phyloP scores from a whole-genome alignment of 2,888 invertebrate genomes.

The Tetanocera ferruginea region DNA sequence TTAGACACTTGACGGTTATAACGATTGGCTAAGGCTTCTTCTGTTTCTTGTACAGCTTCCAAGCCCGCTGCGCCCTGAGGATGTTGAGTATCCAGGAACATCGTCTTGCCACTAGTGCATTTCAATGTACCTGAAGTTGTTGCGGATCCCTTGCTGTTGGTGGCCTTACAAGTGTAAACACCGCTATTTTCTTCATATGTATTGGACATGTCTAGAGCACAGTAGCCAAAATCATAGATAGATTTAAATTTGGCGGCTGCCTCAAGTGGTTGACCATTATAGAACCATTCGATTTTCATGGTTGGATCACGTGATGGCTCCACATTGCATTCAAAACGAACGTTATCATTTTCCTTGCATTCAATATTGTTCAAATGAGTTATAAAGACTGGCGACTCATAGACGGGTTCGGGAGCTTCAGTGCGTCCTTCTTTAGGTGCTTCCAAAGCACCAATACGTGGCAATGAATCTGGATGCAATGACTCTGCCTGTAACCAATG shows the following conservation, averaged over 20 bases:
- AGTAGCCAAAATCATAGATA: conserved; percentile 96
- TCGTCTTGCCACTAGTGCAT: conserved; percentile 83
- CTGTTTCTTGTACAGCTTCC: conserved; percentile 90
- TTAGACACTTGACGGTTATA: conserved; percentile 78
- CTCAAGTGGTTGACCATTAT: conserved; percentile 90
- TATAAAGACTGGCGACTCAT: conserved; percentile 89
- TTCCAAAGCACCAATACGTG: conserved; percentile 88
- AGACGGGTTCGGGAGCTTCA: conserved; percentile 82
- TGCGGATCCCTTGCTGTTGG: conserved; percentile 89
- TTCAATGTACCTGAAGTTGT: conserved; percentile 90
- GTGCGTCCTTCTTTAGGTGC: conserved; percentile 78
- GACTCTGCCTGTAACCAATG: conserved; percentile 91
- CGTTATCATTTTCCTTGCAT: conserved; percentile 88
- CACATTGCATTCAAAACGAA: conserved; percentile 92
- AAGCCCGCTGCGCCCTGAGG: conserved; percentile 93
- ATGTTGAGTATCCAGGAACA: conserved; percentile 92
- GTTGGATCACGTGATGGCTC: conserved; percentile 94
- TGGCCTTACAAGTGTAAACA: conserved; percentile 90
- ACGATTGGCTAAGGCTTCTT: conserved; percentile 82
- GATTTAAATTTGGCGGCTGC: conserved; percentile 92
- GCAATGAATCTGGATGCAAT: conserved; percentile 89
- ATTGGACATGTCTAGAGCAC: conserved; percentile 89
- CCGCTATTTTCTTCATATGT: conserved; percentile 94
- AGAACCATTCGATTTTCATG: conserved; percentile 93
- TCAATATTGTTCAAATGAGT: conserved; percentile 92